Base-by-base conservation (phyloP, 2,888 invertebrate species). In the Platerodrilus igneus region DNA sequence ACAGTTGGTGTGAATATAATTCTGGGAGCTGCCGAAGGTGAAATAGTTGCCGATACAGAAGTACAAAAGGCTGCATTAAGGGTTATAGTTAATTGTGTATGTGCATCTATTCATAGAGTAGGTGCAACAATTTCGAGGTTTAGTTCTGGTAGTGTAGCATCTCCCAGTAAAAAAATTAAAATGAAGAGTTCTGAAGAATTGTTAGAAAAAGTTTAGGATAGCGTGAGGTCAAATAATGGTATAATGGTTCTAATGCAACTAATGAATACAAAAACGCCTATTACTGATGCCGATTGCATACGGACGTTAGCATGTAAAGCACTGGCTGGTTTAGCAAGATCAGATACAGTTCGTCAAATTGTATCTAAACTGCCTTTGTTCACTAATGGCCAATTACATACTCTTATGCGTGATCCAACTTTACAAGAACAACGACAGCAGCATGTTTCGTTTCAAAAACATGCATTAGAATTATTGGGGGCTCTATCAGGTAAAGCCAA, bases 201-300 rank as follows among this genome's bases (percentile, higher is more conserved):
- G 2, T 83, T 95, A 46, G 84, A 86, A 62, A 88, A 86, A 61
- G 83, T 97, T 28, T 97, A 96, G 96, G 91, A 93, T 65, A 87
- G 88, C 52, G 86, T 95, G 0, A 73, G 96, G 45, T 83, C 86
- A 1, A 94, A 93, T 64, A 96, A 96, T 65, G 97, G 96, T 2
- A 95, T 99, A 37, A 95, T 97, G 86, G 91, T 91, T 29, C 71
- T 96, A 23, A 71, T 94, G 8, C 86, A 89, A 35, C 73, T 95
- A 45, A 84, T 97, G 81, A 84, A 86, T 71, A 81, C 86, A 8
- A 94, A 94, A 70, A 84, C 87, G 0, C 97, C 97, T 0, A 90
- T 96, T 37, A 95, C 95, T 2, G 96, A 97, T 72, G 97, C 97
- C 9, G 97, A 99, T 69, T 82, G 86, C 21, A 84, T 99, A 53